Conservation (phyloP, 2,888 invertebrate species). For the Torymus aiolomorphi region DNA sequence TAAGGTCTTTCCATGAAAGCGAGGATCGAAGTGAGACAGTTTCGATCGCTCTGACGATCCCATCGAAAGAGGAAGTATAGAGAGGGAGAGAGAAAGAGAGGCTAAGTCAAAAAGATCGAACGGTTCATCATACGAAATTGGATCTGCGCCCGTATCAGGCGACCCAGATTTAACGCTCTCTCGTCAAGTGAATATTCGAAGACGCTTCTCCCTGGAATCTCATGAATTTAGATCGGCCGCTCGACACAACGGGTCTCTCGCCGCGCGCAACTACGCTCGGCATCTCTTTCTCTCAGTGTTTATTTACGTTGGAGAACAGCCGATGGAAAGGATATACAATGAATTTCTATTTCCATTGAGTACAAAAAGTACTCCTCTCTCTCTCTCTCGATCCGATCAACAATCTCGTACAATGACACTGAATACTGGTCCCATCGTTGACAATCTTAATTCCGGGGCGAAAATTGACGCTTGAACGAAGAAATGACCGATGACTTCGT, state of each 20-base stretch:
- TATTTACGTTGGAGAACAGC: constrained; percentile 19
- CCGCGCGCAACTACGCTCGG: neutral
- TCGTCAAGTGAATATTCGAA: constrained; percentile 50
- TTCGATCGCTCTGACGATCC: no score
- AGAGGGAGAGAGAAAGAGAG: neutral
- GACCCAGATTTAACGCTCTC: constrained; percentile 52
- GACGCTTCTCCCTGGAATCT: constrained; percentile 50
- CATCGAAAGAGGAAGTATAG: neutral
- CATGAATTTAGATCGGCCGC: constrained; percentile 49
- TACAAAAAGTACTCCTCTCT: neutral
- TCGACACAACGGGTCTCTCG: neutral
- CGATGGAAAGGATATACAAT: constrained; percentile 41
- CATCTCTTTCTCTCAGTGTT: neutral
- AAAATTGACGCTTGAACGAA: no score
- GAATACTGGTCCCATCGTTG: no score
- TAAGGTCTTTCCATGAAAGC: constrained; percentile 42
- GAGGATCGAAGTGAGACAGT: constrained; percentile 19
- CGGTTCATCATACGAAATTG: constrained; percentile 55
- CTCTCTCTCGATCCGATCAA: neutral
- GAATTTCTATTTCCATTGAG: constrained; percentile 43
- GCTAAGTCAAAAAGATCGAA: constrained; percentile 37
- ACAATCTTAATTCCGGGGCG: no score
- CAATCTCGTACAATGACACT: no score
- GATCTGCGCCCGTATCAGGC: constrained; percentile 40
- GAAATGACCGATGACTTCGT: no score